Evolutionary conservation across 2,113 vertebrate genomes (phyloP).

Genomic region (Archilochus colubris): DNA sequence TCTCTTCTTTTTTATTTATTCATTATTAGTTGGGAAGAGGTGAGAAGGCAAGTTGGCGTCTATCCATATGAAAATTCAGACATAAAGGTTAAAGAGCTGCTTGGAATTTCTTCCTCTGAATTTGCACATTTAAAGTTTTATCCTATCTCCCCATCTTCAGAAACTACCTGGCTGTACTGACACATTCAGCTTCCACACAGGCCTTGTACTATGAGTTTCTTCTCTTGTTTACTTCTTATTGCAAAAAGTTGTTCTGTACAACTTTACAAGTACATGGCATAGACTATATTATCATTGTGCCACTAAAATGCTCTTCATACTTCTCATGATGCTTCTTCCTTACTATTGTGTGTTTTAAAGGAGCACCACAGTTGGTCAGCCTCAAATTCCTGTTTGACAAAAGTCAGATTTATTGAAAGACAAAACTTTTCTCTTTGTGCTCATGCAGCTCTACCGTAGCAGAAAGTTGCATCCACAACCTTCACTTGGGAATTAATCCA

Average conservation of each 20-base stretch:
- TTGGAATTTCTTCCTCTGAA: neutral
- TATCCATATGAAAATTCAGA: neutral
- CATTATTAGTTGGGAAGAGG: neutral
- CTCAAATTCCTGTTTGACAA: neutral
- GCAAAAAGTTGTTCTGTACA: neutral
- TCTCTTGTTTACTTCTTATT: neutral
- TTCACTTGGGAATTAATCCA: neutral
- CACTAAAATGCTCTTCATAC: neutral
- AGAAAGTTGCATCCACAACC: neutral
- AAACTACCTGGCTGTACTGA: neutral
- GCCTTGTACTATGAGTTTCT: neutral
- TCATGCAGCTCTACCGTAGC: neutral
- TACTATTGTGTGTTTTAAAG: neutral
- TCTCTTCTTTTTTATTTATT: neutral
- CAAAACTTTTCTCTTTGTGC: neutral
- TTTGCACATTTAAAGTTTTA: neutral
- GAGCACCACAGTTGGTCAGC: neutral
- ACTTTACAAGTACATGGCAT: neutral
- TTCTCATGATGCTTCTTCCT: neutral
- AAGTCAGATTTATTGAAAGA: neutral
- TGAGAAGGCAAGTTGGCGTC: neutral
- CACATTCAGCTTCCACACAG: neutral
- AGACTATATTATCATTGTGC: neutral
- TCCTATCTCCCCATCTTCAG: neutral
- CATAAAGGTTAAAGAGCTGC: neutral